Base-by-base conservation (phyloP, 2,113 vertebrate genomes). In the Calyptommatus sinebrachiatus region DNA sequence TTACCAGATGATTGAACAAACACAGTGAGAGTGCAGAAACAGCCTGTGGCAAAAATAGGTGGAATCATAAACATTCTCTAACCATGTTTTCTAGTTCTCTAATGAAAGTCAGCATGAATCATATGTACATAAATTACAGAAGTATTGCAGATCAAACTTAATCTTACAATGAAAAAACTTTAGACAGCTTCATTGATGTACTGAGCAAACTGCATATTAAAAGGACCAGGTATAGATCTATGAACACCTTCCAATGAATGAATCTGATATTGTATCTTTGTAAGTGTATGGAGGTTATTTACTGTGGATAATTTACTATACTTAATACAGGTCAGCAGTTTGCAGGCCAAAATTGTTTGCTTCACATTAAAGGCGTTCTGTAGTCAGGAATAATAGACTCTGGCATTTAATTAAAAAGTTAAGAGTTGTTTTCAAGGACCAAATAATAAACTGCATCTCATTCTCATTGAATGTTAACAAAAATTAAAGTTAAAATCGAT, bases 321-420 rank as follows among this genome's bases (percentile, higher is more conserved):
- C 75, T 72, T 77, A 48, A 28, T 1, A 1, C 3, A 76, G 86
- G n/a, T 67, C 62, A 82, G 45, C 8, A 28, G 1, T 5, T 70
- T 87, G 79, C 82, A 14, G 76, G 20, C 48, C 29, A 79, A 89
- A 93, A 91, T 92, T 89, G 87, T 89, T 87, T 86, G 87, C 29
- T 86, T 82, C 81, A 91, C 88, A 82, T 78, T 77, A 91, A 87
- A 92, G 90, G 73, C 1, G n/a, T 76, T 70, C 70, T 80, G 72
- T 5, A 86, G 71, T 69, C 90, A 81, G 76, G 87, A 91, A 88
- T 78, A 84, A 80, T 83, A 81, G 92, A 89, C 72, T 80, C n/a
- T 83, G 74, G 53, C 91, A 83, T 91, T 91, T 92, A 91, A 91
- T 92, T 92, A 91, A 90, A 91, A 85, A 81, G 67, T 85, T 76